Conservation (phyloP, 2,888 invertebrate genomes). For the Tiphia femorata region DNA sequence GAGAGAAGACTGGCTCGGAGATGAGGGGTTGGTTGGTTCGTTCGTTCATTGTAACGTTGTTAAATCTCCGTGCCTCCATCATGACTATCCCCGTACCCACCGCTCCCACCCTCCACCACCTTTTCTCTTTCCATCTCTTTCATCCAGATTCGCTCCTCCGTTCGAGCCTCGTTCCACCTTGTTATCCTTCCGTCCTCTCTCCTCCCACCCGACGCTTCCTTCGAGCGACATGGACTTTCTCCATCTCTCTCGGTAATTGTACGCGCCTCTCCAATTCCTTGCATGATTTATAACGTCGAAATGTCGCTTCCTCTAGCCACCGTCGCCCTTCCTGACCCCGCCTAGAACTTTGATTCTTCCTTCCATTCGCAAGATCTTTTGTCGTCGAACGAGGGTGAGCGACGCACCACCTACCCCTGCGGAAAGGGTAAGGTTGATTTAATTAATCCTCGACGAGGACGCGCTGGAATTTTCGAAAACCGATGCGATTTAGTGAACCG, state of each 20-base stretch:
- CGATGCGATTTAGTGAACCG: too few relatives aligned
- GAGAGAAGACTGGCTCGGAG: not conserved
- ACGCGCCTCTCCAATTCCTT: conserved; percentile 33
- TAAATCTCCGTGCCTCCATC: conserved; percentile 64
- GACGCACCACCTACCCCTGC: too few relatives aligned
- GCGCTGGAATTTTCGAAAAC: too few relatives aligned
- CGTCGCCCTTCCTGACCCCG: too few relatives aligned
- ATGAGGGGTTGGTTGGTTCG: conserved; percentile 40
- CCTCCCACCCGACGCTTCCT: not conserved
- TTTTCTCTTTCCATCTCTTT: conserved; percentile 9
- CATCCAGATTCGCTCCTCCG: conserved; percentile 16
- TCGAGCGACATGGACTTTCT: conserved; percentile 8
- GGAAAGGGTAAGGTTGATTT: too few relatives aligned
- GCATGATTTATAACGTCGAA: conserved; percentile 44
- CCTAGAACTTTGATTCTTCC: not conserved
- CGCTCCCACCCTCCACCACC: conserved; percentile 14
- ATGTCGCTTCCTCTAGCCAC: not conserved
- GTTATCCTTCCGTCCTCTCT: conserved; percentile 15
- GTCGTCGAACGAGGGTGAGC: not conserved
- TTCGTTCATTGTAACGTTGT: conserved; percentile 64
- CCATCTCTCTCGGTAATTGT: conserved; percentile 53
- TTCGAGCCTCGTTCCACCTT: conserved; percentile 7
- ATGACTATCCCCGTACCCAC: conserved; percentile 44
- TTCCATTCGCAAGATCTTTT: not conserved
- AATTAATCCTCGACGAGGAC: too few relatives aligned